Conservation (phyloP, 2,797 vertebrate species). For the Clarias pachynema region DNA sequence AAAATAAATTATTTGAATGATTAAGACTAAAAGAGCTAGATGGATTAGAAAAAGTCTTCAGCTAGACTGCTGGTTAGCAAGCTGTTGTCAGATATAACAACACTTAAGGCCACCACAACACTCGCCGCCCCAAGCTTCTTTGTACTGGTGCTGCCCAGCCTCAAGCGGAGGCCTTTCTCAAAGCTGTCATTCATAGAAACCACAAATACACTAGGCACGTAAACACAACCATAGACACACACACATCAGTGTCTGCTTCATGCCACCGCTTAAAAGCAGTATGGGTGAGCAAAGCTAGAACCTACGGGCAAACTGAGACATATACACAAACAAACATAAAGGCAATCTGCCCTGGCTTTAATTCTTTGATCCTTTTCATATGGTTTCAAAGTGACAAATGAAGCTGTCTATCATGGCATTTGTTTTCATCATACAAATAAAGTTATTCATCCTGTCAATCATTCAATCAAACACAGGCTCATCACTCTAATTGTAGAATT, state of each 20-base stretch:
- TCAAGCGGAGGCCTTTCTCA: conserved; percentile 44
- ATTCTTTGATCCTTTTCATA: not conserved
- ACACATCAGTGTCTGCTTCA: conserved; percentile 52
- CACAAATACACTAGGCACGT: conserved; percentile 38
- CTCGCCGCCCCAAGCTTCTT: conserved; percentile 62
- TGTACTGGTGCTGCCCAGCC: conserved; percentile 42
- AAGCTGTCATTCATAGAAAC: conserved; percentile 44
- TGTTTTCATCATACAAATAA: conserved; percentile 54
- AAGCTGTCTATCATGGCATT: conserved; percentile 60
- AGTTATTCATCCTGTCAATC: conserved; percentile 74
- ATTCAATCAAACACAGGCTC: conserved; percentile 74
- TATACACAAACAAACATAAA: conserved; percentile 32
- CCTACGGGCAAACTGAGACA: conserved; percentile 39
- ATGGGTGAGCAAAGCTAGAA: conserved; percentile 50
- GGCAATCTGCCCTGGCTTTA: conserved; percentile 44
- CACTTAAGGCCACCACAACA: conserved; percentile 70
- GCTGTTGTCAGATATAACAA: conserved; percentile 75
- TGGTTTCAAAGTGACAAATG: conserved; percentile 57
- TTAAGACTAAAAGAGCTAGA: conserved; percentile 78
- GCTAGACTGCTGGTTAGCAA: conserved; percentile 76
- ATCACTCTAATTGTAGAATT: conserved; percentile 76
- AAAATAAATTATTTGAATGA: conserved; percentile 83
- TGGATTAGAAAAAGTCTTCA: conserved; percentile 67
- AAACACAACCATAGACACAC: conserved; percentile 42
- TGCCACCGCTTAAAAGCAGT: conserved; percentile 51